Percentiles rank a stretch among this genome's conserved stretches.
phyloP scores from a whole-genome alignment of 2,797 vertebrate genomes.

The Chanos chanos region DNA sequence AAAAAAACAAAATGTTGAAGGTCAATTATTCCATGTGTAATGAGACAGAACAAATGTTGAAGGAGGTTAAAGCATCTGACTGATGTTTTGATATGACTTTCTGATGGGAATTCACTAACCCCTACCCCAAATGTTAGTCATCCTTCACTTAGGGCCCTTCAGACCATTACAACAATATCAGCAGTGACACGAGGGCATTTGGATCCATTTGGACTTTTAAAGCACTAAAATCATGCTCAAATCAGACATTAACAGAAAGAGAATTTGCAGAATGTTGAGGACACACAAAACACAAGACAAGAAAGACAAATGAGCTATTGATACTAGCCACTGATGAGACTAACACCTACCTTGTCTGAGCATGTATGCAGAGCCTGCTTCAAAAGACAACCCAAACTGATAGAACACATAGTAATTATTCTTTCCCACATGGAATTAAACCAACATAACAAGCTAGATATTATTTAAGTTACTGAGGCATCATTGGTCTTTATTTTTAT shows the following conservation, averaged over 20 bases:
- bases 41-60: conserved; percentile 24
- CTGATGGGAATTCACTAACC: conserved; percentile 43
- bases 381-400: too few species aligned
- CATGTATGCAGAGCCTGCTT: too few species aligned
- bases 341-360: too few species aligned
- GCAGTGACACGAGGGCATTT: conserved; percentile 11
- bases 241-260: conserved; percentile 64
- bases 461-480: too few species aligned
- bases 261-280: conserved; percentile 45
- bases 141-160: conserved; percentile 51
- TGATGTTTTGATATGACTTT: conserved; percentile 39
- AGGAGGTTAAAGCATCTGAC: conserved; percentile 22
- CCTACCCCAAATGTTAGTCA: conserved; percentile 50
- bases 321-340: too few species aligned
- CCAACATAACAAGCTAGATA: too few species aligned
- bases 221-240: conserved; percentile 49
- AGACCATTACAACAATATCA: conserved; percentile 37
- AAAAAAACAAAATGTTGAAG: too few species aligned
- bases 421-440: too few species aligned
- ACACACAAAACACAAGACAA: too few species aligned
- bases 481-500: too few species aligned
- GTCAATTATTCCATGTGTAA: conserved; percentile 39
- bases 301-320: too few species aligned
- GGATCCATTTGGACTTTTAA: neutral
- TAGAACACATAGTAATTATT: too few species aligned